A percentile compares a stretch with the other conserved stretches of the same genome.
These are phyloP conservation scores for Illadopsis cleaveri DNA, from an alignment of 2,113 vertebrate genomes.

Conservation along the genomic window DNA sequence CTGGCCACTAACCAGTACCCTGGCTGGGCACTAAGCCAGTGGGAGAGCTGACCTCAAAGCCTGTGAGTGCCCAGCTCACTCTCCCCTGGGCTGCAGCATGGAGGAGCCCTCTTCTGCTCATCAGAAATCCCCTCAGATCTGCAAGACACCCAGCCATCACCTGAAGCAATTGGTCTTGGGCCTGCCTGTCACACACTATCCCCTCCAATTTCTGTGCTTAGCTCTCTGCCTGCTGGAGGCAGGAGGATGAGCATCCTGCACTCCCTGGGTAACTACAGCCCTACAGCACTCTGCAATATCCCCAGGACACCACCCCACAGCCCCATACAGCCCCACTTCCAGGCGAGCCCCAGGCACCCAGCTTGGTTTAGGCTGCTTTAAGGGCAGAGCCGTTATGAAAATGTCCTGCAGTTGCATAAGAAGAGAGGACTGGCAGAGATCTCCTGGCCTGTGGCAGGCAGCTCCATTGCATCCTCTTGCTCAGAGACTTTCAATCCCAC, in stretches of 20 bases:
- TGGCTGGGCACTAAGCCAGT: background rate
- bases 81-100: background rate
- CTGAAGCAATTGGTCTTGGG: background rate
- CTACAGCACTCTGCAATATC: background rate
- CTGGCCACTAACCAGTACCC: background rate
- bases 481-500: background rate
- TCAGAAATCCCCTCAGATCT: background rate
- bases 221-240: background rate
- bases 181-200: background rate
- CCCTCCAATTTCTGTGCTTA: background rate
- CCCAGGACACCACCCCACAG: background rate
- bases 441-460: background rate
- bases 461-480: background rate
- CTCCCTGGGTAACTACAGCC: background rate
- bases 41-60: background rate
- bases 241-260: background rate
- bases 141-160: background rate
- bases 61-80: background rate
- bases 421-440: background rate
- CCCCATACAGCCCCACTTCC: background rate
- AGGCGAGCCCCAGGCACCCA: background rate
- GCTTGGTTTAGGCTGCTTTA: background rate
- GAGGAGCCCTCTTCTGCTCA: background rate
- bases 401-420: background rate
- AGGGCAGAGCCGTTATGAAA: background rate